Evolutionary conservation across 2,888 invertebrate genomes (phyloP).

Genomic region (Acrobeloides nanus): DNA sequence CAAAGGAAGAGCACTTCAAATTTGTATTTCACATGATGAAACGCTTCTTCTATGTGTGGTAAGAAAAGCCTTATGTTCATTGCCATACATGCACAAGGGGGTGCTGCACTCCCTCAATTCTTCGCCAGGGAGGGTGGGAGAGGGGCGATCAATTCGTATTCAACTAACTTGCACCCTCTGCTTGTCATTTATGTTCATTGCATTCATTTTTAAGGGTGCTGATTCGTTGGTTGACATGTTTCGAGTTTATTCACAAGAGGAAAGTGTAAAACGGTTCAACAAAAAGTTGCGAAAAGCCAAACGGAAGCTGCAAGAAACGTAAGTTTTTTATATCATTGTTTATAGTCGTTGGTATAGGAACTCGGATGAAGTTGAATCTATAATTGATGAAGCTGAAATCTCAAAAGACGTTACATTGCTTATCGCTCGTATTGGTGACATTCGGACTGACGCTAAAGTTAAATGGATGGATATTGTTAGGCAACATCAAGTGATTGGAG

Average conservation of each 20-base stretch:
- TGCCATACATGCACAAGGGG: too few species aligned
- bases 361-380: neutral
- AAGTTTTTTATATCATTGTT: conserved; percentile 1
- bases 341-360: neutral
- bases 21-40: conserved; percentile 68
- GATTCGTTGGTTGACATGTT: conserved; percentile 76
- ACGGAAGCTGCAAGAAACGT: neutral
- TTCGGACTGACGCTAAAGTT: conserved; percentile 29
- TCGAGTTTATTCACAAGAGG: conserved; percentile 69
- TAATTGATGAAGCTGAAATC: conserved; percentile 19
- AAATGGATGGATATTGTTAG: conserved; percentile 46
- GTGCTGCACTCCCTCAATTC: too few species aligned
- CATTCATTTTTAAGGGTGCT: conserved; percentile 61
- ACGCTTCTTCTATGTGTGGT: conserved; percentile 70
- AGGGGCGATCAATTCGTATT: too few species aligned
- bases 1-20: conserved; percentile 70
- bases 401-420: conserved; percentile 42
- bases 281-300: conserved; percentile 64
- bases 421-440: conserved; percentile 61
- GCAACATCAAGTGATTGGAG: conserved; percentile 7
- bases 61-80: conserved; percentile 14
- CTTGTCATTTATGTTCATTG: too few species aligned
- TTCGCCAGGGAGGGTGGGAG: neutral
- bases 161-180: too few species aligned
- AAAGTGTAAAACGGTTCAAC: conserved; percentile 69